Evolutionary conservation across 2,888 invertebrate species (phyloP), one percentile per base, ranked within the genome.

Genomic region (Leucophora obtusa): DNA sequence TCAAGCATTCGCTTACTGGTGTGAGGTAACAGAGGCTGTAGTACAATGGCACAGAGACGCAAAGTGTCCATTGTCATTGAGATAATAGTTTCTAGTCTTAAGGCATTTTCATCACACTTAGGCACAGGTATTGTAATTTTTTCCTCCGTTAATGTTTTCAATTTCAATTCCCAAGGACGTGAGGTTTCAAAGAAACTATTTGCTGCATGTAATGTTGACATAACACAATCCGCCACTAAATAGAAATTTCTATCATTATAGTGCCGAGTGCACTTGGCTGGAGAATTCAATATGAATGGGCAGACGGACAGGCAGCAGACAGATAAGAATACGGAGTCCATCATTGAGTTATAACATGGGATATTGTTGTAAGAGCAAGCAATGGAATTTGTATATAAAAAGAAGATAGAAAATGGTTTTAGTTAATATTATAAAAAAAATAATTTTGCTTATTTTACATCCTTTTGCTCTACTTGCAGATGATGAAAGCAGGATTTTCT

Each of bases 81-180:
- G 73, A 98, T 92, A 63, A 97, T 93, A 15, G 93, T 93, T 86
- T 94, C 92, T 1, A 97, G 90, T 85, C 94, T 92, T 54, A 92
- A 91, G 62, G 92, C 80, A 82, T 89, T 91, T 21, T 85, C 83
- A 69, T 78, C 70, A 69, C 91, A 88, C 89, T 10, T 91, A 88
- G 77, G 47, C 56, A 73, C 8, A 8, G 79, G 65, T 56, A 70
- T 53, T 6, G 50, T 59, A 60, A 77, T 80, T 68, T 65, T 72
- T 18, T 70, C 51, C 15, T 51, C 63, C 0, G 59, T 17, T 18
- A 69, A 28, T 9, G 73, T 54, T 66, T 80, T 72, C 86, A 96
- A 95, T 69, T 92, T 93, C 77, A 98, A 91, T 83, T 94, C 93
- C 99, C 99, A 99, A 0, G 98, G 98, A 88, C 95, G 94, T 84